These are phyloP conservation scores for Planiliza haematocheilus DNA, from an alignment of 2,113 vertebrate species.

Conservation along the genomic window DNA sequence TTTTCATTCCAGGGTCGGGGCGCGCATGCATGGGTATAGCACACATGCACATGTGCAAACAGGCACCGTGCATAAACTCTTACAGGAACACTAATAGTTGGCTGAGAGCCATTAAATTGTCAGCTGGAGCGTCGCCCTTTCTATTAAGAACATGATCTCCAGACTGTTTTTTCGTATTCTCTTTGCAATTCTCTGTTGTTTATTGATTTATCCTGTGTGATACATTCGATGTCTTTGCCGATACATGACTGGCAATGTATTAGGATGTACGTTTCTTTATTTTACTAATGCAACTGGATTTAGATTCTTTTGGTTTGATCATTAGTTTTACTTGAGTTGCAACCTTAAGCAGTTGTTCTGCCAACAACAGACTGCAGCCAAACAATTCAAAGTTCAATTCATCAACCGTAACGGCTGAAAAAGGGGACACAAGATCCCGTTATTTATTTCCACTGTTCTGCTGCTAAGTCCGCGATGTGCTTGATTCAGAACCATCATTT, in stretches of 20 bases:
- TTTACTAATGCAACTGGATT: not conserved
- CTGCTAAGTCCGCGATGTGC: conserved; percentile 19
- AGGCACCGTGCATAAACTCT: conserved; percentile 20
- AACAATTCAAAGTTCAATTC: not conserved
- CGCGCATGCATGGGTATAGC: not conserved
- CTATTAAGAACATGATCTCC: conserved; percentile 20
- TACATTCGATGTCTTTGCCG: not conserved
- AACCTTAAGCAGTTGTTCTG: not conserved
- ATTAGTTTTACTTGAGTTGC: not conserved
- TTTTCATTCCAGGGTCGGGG: not conserved
- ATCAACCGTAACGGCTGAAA: not conserved
- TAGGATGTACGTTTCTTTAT: not conserved
- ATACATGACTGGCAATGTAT: not conserved
- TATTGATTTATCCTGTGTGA: not conserved
- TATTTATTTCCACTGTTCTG: conserved; percentile 39
- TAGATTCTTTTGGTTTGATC: conserved; percentile 1
- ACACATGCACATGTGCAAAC: conserved; percentile 9
- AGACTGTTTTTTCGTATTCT: not conserved
- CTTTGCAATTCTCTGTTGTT: not conserved
- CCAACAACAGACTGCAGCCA: conserved; percentile 3
- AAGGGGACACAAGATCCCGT: conserved; percentile 18
- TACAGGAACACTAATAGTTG: conserved; percentile 6
- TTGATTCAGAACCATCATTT: conserved; percentile 21
- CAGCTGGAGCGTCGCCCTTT: not conserved
- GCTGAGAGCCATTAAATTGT: conserved; percentile 22